Evolutionary conservation across 2,888 invertebrate species (phyloP).

Genomic region (Alviniconcha strummeri): DNA sequence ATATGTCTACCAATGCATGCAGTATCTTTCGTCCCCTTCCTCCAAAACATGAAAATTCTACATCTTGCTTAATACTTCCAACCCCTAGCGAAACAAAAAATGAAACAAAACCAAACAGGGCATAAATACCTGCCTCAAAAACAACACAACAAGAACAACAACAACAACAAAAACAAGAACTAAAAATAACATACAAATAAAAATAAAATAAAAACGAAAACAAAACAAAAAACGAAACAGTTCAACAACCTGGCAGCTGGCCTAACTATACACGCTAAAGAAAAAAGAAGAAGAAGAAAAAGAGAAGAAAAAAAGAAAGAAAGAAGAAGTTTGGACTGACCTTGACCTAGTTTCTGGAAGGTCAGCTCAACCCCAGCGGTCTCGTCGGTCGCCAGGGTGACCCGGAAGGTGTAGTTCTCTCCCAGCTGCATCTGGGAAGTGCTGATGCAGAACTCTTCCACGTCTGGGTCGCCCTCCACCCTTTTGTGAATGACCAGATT

Average conservation of each 20-base stretch:
- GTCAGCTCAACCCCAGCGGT: conserved; percentile 27
- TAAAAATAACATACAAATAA: too few species aligned
- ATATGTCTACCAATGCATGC: too few species aligned
- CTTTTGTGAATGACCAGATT: background rate
- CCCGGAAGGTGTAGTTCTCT: conserved; percentile 36
- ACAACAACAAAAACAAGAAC: background rate
- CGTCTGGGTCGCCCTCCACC: background rate
- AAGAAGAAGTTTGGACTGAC: conserved; percentile 17
- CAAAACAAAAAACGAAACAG: too few species aligned
- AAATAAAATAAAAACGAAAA: too few species aligned
- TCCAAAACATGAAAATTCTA: too few species aligned
- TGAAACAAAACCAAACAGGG: background rate
- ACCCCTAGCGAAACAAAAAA: background rate
- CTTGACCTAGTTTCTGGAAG: conserved; percentile 31
- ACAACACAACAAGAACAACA: background rate
- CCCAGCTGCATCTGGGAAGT: conserved; percentile 31
- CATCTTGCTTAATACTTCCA: too few species aligned
- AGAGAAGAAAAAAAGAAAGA: background rate
- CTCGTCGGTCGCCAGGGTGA: conserved; percentile 23
- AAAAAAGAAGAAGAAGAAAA: too few species aligned
- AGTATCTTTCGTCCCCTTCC: too few species aligned
- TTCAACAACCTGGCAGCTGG: too few species aligned
- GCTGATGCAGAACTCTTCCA: conserved; percentile 38
- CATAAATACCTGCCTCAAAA: background rate
- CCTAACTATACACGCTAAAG: too few species aligned